phyloP scores from a whole-genome alignment of 1,140 invertebrate species.

The Hypothenemus hampei region DNA sequence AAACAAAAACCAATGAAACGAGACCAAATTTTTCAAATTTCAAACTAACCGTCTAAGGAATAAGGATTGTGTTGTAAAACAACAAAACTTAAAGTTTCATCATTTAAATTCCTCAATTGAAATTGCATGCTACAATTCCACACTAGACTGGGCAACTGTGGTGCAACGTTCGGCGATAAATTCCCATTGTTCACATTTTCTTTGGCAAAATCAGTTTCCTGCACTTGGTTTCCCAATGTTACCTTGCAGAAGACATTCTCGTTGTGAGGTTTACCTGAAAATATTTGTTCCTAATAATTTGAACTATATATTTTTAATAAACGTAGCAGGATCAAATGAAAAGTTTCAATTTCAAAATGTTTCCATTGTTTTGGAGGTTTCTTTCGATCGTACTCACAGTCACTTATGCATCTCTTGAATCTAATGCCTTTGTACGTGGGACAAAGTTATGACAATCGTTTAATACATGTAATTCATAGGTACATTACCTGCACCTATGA shows the following conservation, averaged over 20 bases:
- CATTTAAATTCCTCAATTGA: conserved; percentile 64
- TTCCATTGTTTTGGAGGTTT: no score
- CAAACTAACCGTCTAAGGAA: conserved; percentile 65
- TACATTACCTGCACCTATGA: no score
- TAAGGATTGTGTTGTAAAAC: conserved; percentile 76
- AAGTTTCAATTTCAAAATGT: not conserved
- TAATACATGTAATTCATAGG: no score
- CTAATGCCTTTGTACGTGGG: no score
- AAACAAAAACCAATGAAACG: not conserved
- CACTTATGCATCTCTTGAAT: no score
- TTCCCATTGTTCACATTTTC: conserved; percentile 48
- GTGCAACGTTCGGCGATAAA: conserved; percentile 34
- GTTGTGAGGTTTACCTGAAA: conserved; percentile 36
- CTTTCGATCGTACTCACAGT: no score
- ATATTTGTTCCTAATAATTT: not conserved
- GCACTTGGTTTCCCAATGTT: conserved; percentile 70
- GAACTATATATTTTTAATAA: not conserved
- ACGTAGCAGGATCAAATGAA: no score
- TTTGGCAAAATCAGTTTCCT: conserved; percentile 62
- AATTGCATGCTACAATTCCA: conserved; percentile 87
- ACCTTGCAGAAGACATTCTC: conserved; percentile 74
- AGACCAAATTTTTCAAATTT: not conserved
- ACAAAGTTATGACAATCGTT: no score
- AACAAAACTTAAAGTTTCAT: conserved; percentile 71
- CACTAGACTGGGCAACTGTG: conserved; percentile 44